Percentiles rank a stretch among this genome's conserved stretches.
Evolutionary conservation across 2,888 invertebrate genomes (phyloP).

Genomic region (Aelia acuminata): DNA sequence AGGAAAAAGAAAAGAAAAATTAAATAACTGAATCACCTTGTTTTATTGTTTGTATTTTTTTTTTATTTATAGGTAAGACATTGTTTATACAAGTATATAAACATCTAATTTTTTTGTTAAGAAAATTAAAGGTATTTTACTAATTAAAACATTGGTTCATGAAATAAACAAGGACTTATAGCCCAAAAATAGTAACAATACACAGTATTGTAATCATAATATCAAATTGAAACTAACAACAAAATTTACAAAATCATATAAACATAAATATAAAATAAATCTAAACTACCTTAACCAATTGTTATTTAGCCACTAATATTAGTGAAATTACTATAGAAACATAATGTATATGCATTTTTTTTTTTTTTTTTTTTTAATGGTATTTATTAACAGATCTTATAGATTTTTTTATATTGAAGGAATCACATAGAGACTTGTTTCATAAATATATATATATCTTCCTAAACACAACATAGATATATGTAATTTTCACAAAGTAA

Average conservation of each 20-base stretch:
- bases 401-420: slow-evolving; percentile 34
- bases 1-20: slow-evolving; percentile 58
- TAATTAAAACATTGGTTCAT: slow-evolving; percentile 55
- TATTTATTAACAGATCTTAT: slow-evolving; percentile 21
- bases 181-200: slow-evolving; percentile 58
- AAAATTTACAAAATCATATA: slow-evolving; percentile 51
- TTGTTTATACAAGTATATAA: slow-evolving; percentile 55
- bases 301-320: slow-evolving; percentile 54
- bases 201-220: slow-evolving; percentile 53
- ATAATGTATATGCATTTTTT: not conserved
- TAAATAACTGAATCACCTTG: not conserved
- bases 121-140: slow-evolving; percentile 47
- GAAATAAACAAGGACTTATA: slow-evolving; percentile 55
- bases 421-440: slow-evolving; percentile 42
- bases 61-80: slow-evolving; percentile 17
- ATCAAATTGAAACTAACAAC: slow-evolving; percentile 49
- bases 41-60: not conserved
- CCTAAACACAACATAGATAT: slow-evolving; percentile 41
- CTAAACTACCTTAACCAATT: slow-evolving; percentile 57
- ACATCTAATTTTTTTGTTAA: slow-evolving; percentile 31
- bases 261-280: slow-evolving; percentile 53
- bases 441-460: slow-evolving; percentile 20
- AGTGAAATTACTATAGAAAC: slow-evolving; percentile 52
- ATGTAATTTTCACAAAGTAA: slow-evolving; percentile 46
- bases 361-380: slow-evolving; percentile 17